These are phyloP conservation scores for Lacerta viridis DNA, from an alignment of 2,797 vertebrate species.

Conservation along the genomic window DNA sequence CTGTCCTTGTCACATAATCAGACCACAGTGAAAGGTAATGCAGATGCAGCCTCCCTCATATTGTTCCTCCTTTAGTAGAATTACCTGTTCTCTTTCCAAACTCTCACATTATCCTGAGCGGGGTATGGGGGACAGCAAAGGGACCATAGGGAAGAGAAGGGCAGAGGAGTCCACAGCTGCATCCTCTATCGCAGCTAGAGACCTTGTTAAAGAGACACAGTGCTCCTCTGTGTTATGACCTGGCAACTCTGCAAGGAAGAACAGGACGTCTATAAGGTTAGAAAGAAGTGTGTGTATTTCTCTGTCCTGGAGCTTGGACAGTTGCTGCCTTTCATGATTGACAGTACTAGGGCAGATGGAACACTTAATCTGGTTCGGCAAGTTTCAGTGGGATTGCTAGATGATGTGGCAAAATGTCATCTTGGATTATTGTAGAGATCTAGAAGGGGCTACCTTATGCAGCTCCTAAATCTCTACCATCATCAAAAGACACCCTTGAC, in stretches of 20 bases:
- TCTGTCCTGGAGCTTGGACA: neutral
- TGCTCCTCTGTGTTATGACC: neutral
- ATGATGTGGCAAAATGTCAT: too few relatives aligned
- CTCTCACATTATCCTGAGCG: neutral
- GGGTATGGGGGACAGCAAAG: neutral
- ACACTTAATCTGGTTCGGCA: neutral
- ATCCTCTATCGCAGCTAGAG: neutral
- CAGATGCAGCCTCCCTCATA: neutral
- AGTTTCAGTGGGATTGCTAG: too few relatives aligned
- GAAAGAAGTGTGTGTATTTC: neutral
- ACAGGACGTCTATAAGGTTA: neutral
- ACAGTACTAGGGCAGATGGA: neutral
- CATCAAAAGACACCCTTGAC: neutral
- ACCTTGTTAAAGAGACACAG: neutral
- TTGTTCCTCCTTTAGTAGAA: neutral
- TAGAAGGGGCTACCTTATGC: neutral
- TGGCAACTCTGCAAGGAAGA: neutral
- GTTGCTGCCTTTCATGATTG: neutral
- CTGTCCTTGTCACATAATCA: neutral
- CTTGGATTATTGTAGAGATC: too few relatives aligned
- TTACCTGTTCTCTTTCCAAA: neutral
- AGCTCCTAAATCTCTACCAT: neutral
- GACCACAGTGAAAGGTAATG: neutral
- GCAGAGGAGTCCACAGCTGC: neutral
- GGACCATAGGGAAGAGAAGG: neutral